Base-by-base conservation (phyloP, 1,140 invertebrate species). In the Popillia japonica region DNA sequence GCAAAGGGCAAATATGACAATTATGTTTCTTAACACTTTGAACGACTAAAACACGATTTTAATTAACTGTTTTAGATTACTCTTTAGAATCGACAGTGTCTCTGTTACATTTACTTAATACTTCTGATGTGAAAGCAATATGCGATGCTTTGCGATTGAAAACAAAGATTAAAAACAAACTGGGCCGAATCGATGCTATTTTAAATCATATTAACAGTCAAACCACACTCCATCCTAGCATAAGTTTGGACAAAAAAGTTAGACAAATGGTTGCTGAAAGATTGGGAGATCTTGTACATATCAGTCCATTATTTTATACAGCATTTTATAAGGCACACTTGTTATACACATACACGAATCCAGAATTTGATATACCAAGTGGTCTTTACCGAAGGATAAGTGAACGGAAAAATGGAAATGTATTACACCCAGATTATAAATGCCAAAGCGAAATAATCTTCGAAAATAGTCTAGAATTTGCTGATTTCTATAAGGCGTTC, bases 291-390 rank as follows among this genome's bases (percentile, higher is more conserved):
- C 10, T 68, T 22, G 3, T 68, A 10, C 61, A 68, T 22, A 68
- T 68, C 27, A 34, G 11, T 68, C 61, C 61, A 10, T 11, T 68
- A 27, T 68, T 68, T 68, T 68, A 68, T 14, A 68, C 20, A 10
- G 20, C 61, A 10, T 27, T 68, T 10, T 27, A 68, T 68, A 68
- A 68, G 27, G 23, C 11, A 14, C 61, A 68, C 14, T 68, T 68
- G 22, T 14, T 68, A 3, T 68, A 68, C 22, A 68, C 8, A 8
- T 68, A 68, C 11, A 34, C 22, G 6, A 68, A 68, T 27, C 61
- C 61, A 27, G 61, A 68, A 68, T 68, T 68, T 11, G 61, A 68
- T 14, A 68, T 68, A 27, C 61, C 61, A 20, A 68, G 11, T 68
- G 61, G 61, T 22, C 61, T 68, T 23, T 68, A 68, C 14, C 27